Conservation (phyloP, 2,113 vertebrate species). For the Recurvirostra avosetta region DNA sequence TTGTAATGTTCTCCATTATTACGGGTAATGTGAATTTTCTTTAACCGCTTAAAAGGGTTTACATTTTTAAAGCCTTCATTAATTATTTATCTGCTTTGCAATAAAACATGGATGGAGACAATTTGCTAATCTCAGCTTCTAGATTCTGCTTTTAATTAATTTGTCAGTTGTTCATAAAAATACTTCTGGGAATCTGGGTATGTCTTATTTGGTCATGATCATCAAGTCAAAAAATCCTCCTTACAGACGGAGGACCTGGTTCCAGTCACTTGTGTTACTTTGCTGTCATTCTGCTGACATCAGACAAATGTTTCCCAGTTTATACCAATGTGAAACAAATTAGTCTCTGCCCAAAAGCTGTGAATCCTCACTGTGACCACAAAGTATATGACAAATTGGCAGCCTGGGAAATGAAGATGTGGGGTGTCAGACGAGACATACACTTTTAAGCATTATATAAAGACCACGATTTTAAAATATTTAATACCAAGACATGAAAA, state of each 20-base stretch:
- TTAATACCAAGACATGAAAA: not conserved
- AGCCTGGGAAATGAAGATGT: not conserved
- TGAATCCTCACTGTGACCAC: not conserved
- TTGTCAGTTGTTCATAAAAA: not conserved
- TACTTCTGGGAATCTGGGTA: not conserved
- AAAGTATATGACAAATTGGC: not conserved
- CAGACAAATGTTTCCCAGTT: not conserved
- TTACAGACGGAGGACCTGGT: not conserved
- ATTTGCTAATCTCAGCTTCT: not conserved
- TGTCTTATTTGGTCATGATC: not conserved
- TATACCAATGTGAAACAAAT: not conserved
- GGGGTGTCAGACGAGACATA: not conserved
- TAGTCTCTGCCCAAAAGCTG: not conserved
- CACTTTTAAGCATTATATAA: not conserved
- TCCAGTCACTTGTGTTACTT: not conserved
- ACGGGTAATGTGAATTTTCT: not conserved
- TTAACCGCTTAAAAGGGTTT: not conserved
- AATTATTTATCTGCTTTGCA: not conserved
- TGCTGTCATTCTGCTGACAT: not conserved
- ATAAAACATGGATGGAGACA: not conserved
- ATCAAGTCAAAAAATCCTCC: not conserved
- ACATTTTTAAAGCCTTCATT: not conserved
- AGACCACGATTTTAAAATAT: not conserved
- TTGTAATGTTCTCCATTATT: not conserved
- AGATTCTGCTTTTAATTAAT: not conserved